Evolutionary conservation across 2,888 invertebrate genomes (phyloP).

Genomic region (Molorchus minor): DNA sequence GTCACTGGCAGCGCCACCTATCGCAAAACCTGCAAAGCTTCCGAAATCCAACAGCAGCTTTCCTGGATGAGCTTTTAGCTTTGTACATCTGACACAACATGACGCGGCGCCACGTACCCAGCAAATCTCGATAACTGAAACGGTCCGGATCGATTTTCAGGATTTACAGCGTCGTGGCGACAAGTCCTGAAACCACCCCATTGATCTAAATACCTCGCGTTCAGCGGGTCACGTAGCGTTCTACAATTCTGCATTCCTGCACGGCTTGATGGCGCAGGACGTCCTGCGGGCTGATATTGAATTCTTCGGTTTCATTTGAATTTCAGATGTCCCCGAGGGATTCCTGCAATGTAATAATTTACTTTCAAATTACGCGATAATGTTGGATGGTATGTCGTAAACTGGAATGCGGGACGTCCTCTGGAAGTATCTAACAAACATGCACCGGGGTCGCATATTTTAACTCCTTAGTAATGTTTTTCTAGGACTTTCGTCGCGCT

Average conservation of each 20-base stretch:
- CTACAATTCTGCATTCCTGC: slow-evolving; percentile 27
- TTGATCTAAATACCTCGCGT: neutral
- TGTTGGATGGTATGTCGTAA: neutral
- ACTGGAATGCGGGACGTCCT: neutral
- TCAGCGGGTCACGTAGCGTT: slow-evolving; percentile 23
- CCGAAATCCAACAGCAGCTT: neutral
- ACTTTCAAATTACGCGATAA: slow-evolving; percentile 19
- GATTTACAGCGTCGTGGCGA: neutral
- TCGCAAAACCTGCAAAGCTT: neutral
- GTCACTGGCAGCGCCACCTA: slow-evolving; percentile 6
- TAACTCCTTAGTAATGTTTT: no score
- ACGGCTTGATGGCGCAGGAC: slow-evolving; percentile 13
- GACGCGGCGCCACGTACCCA: slow-evolving; percentile 1
- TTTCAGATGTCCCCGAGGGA: slow-evolving; percentile 17
- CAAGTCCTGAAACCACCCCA: slow-evolving; percentile 14
- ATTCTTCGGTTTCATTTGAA: slow-evolving; percentile 30
- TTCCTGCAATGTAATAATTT: slow-evolving; percentile 15
- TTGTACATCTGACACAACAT: neutral
- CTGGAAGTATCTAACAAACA: no score
- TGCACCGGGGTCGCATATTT: no score
- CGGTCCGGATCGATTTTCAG: slow-evolving; percentile 18
- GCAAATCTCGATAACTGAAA: neutral
- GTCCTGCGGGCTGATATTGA: slow-evolving; percentile 27
- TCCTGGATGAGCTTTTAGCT: slow-evolving; percentile 1
- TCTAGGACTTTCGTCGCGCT: no score